Evolutionary conservation across 2,888 invertebrate species (phyloP).

Genomic region (Scaptomyza reducta): DNA sequence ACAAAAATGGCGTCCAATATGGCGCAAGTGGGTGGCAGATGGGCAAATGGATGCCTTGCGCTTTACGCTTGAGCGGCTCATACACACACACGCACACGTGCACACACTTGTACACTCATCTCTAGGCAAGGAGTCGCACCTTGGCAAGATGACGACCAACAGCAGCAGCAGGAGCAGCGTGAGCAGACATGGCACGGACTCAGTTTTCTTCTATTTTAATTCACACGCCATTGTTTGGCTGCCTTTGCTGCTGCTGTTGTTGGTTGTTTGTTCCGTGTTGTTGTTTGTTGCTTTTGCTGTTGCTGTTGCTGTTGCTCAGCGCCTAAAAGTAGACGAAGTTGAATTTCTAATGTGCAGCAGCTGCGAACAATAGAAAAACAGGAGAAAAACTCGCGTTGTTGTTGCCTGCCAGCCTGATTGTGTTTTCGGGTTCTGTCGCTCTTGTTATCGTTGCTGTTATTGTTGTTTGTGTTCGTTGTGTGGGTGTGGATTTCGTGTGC

Average conservation of each 20-base stretch:
- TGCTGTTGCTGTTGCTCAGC: too few relatives aligned
- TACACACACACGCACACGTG: slow-evolving; percentile 15
- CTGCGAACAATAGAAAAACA: slow-evolving; percentile 72
- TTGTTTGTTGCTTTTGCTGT: slow-evolving; percentile 27
- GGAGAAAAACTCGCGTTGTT: slow-evolving; percentile 41
- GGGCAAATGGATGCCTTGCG: slow-evolving; percentile 11
- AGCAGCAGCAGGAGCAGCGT: slow-evolving; percentile 50
- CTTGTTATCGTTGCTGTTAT: slow-evolving; percentile 49
- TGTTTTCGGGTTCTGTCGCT: slow-evolving; percentile 53
- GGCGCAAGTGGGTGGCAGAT: slow-evolving; percentile 54
- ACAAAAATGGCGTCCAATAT: slow-evolving; percentile 82
- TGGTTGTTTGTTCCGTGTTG: slow-evolving; percentile 24
- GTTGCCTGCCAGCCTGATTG: slow-evolving; percentile 63
- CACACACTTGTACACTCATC: slow-evolving; percentile 20
- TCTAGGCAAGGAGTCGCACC: slow-evolving; percentile 56
- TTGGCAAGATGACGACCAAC: slow-evolving; percentile 69
- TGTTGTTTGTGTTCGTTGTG: slow-evolving; percentile 54
- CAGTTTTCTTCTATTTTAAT: slow-evolving; percentile 73
- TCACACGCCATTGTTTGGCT: slow-evolving; percentile 75
- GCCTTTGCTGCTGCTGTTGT: slow-evolving; percentile 23
- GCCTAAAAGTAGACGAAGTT: slow-evolving; percentile 78
- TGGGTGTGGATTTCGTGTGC: slow-evolving; percentile 22
- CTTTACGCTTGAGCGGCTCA: slow-evolving; percentile 60
- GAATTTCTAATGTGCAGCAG: slow-evolving; percentile 80
- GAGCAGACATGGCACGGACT: slow-evolving; percentile 32